These are phyloP conservation scores for Planiliza haematocheilus DNA, from an alignment of 2,113 vertebrate species.

Conservation along the genomic window DNA sequence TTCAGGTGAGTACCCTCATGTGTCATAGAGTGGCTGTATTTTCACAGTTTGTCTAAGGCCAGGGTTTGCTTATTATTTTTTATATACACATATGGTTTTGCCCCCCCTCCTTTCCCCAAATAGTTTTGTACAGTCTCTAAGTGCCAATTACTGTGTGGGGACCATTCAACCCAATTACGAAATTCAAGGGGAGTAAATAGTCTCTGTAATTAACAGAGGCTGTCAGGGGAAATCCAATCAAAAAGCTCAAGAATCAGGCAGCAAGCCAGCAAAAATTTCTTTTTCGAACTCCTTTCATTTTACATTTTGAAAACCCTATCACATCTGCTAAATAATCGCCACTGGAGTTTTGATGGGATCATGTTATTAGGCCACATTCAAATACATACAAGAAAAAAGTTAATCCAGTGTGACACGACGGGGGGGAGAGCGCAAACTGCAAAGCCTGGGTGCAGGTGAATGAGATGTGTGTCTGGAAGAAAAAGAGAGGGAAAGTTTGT, in stretches of 20 bases:
- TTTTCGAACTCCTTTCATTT: too few relatives aligned
- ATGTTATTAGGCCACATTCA: constrained; percentile 41
- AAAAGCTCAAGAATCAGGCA: neutral
- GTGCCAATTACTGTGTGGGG: constrained; percentile 14
- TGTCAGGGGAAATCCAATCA: constrained; percentile 3
- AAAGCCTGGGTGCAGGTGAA: neutral
- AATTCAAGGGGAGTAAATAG: neutral
- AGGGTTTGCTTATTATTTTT: too few relatives aligned
- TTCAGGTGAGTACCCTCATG: too few relatives aligned
- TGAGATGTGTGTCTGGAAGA: neutral
- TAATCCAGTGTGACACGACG: constrained; percentile 36
- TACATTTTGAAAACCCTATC: neutral
- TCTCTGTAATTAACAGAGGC: constrained; percentile 26
- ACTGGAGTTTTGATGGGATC: constrained; percentile 25
- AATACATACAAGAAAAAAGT: constrained; percentile 6
- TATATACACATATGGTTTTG: too few relatives aligned
- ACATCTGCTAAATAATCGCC: neutral
- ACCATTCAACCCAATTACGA: constrained; percentile 22
- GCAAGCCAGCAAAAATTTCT: too few relatives aligned
- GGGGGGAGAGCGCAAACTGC: neutral
- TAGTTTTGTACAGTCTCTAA: constrained; percentile 9
- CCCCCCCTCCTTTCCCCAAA: too few relatives aligned
- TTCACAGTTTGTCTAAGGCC: too few relatives aligned
- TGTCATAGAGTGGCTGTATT: too few relatives aligned
- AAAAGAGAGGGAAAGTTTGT: neutral